phyloP scores from a whole-genome alignment of 53 echinoderm and acorn worm species.

The Holothuria scabra region DNA sequence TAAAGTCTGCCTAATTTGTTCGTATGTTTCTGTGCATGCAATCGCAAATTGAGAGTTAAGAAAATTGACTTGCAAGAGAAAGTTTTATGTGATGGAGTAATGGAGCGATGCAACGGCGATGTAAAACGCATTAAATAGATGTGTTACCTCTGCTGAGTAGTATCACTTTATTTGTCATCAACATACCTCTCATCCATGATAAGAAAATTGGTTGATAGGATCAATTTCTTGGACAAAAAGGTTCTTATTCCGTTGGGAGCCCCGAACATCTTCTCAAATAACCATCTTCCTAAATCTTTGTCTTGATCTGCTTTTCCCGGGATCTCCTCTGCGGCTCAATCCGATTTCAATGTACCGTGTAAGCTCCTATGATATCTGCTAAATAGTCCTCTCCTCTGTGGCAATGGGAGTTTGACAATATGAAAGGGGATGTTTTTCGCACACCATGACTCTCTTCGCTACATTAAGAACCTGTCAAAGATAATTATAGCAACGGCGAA shows the following conservation, averaged over 20 bases:
- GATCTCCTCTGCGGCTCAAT: conserved; percentile 47
- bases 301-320: conserved; percentile 18
- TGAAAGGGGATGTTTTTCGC: conserved; percentile 41
- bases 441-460: conserved; percentile 50
- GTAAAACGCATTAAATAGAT: conserved; percentile 36
- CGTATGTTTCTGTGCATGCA: no score
- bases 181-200: conserved; percentile 40
- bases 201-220: conserved; percentile 45
- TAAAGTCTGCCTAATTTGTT: no score
- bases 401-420: conserved; percentile 43
- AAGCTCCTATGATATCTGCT: conserved; percentile 33
- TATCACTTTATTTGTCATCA: conserved; percentile 53
- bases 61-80: conserved; percentile 35
- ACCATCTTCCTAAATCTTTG: conserved; percentile 24
- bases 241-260: conserved; percentile 47
- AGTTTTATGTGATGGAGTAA: conserved; percentile 44
- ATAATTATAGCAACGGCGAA: conserved; percentile 11
- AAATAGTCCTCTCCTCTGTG: conserved; percentile 39
- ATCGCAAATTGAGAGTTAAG: conserved; percentile 30
- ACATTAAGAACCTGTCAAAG: conserved; percentile 30
- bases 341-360: conserved; percentile 47
- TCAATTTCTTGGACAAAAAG: conserved; percentile 54
- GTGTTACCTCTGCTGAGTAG: conserved; percentile 31
- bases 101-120: conserved; percentile 19
- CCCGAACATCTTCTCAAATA: conserved; percentile 33